Evolutionary conservation across 2,113 vertebrate species (phyloP).

Genomic region (Hystrix cristata): DNA sequence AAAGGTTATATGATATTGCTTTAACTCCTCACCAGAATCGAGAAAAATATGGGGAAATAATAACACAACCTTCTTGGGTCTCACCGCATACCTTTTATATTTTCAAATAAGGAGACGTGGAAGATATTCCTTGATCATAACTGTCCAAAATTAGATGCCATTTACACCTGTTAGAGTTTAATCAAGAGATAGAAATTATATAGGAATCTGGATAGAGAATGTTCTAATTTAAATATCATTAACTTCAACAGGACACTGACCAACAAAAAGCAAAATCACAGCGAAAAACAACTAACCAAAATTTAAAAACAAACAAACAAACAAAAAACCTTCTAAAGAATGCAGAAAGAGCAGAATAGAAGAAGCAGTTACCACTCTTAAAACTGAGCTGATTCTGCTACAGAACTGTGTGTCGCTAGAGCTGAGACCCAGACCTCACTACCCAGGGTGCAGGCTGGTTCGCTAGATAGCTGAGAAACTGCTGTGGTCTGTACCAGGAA

Average conservation of each 20-base stretch:
- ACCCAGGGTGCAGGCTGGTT: background rate
- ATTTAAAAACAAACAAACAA: too few species aligned
- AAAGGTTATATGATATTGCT: background rate
- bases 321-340: background rate
- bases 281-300: background rate
- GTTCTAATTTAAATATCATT: background rate
- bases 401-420: background rate
- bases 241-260: background rate
- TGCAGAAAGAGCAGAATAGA: background rate
- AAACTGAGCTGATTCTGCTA: background rate
- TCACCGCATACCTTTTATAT: background rate
- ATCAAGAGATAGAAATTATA: background rate
- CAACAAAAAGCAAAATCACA: background rate
- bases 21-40: background rate
- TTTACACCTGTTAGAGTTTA: background rate
- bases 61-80: background rate
- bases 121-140: background rate
- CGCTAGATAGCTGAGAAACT: background rate
- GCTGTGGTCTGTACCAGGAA: background rate
- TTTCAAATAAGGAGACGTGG: background rate
- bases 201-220: background rate
- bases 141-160: background rate
- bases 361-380: background rate
- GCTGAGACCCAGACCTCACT: background rate
- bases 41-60: background rate